Conservation (phyloP, 2,113 vertebrate genomes). For the Mola mola region DNA sequence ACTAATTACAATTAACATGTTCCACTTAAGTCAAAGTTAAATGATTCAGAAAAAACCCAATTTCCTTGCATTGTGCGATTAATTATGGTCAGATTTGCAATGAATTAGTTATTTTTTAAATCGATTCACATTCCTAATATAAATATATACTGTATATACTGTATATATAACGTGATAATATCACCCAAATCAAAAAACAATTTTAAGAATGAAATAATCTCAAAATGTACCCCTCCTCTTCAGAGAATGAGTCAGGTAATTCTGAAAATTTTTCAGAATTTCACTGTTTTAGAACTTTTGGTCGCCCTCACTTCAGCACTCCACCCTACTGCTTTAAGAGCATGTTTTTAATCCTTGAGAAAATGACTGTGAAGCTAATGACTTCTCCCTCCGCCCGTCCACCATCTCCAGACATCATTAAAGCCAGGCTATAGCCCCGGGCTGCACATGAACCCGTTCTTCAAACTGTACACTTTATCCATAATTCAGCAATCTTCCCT, state of each 20-base stretch:
- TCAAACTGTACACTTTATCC: constrained; percentile 99
- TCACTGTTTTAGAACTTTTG: neutral
- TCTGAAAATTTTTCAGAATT: too few species aligned
- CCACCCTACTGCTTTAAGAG: constrained; percentile 87
- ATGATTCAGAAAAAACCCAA: too few species aligned
- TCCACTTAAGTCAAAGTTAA: too few species aligned
- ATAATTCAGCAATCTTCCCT: constrained; percentile 98
- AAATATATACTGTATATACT: too few species aligned
- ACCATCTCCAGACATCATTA: constrained; percentile 98
- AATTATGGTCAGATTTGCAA: too few species aligned
- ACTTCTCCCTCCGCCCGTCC: constrained; percentile 87
- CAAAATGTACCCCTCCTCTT: neutral
- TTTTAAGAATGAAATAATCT: constrained; percentile 1
- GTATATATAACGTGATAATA: too few species aligned
- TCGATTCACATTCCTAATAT: too few species aligned
- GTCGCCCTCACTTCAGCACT: constrained; percentile 22
- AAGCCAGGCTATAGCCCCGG: constrained; percentile 92
- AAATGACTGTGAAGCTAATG: constrained; percentile 98
- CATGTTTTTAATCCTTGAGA: constrained; percentile 90
- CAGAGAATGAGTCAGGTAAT: constrained; percentile 27
- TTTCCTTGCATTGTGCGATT: too few species aligned
- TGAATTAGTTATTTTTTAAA: too few species aligned
- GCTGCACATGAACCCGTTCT: constrained; percentile 97
- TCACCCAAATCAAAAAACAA: too few species aligned
- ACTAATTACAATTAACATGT: too few species aligned